These are phyloP conservation scores for Cryptocephalus moraei DNA, from an alignment of 2,888 invertebrate species.

Conservation along the genomic window DNA sequence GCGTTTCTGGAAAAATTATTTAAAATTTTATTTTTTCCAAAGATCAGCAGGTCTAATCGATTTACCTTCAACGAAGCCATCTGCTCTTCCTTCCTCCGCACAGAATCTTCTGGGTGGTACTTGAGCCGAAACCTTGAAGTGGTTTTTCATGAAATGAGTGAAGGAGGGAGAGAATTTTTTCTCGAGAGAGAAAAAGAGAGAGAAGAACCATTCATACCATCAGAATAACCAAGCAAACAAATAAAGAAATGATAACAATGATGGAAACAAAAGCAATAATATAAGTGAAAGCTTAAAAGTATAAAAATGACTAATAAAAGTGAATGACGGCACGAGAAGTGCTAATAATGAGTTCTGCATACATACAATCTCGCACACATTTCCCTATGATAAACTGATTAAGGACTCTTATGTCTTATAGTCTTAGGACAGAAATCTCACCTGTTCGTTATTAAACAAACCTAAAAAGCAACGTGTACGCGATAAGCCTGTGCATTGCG, in stretches of 20 bases:
- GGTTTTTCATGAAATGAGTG: neutral
- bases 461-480: conserved; percentile 31
- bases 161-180: too few species aligned
- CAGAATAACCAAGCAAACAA: too few species aligned
- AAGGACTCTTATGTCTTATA: neutral
- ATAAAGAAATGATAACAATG: too few species aligned
- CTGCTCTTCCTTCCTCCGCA: conserved; percentile 82
- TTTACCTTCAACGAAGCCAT: conserved; percentile 64
- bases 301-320: too few species aligned
- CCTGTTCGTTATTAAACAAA: conserved; percentile 31
- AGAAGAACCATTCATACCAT: too few species aligned
- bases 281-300: too few species aligned
- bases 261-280: too few species aligned
- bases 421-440: conserved; percentile 29
- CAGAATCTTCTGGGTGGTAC: conserved; percentile 95
- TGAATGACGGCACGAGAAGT: too few species aligned
- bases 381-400: neutral
- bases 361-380: too few species aligned
- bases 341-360: too few species aligned
- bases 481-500: conserved; percentile 40
- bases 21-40: neutral
- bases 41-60: neutral
- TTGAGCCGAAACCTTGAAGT: conserved; percentile 90
- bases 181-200: too few species aligned
- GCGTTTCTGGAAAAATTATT: conserved; percentile 53